Evolutionary conservation across 2,888 invertebrate genomes (phyloP), one percentile per base, ranked within the genome.

Genomic region (Tinea semifulvella): DNA sequence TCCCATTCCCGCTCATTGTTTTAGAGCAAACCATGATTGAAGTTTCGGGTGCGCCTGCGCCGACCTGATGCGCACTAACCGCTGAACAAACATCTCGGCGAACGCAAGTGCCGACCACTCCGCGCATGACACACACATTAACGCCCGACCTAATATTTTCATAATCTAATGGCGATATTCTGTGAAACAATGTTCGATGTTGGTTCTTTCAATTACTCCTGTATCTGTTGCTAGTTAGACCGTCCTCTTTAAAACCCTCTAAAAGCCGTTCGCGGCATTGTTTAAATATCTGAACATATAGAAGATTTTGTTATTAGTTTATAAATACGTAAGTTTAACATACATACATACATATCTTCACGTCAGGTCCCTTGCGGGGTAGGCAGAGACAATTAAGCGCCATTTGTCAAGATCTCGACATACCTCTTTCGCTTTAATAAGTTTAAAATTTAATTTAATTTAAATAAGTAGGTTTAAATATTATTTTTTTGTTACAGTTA

Each of bases 111-210:
- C 63, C 56, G 22, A 56, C 64, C 65, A 67, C 65, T 38, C 35
- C 55, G 71, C 62, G 75, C 79, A 77, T 79, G 80, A 79, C 76
- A 79, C 77, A 75, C 73, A 72, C 76, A 79, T 80, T 79, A 80
- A 77, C 80, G 69, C 55, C 67, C 68, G 63, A 70, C 75, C 77
- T 77, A 77, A 80, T 77, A 79, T 79, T 79, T 79, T 79, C 77
- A 79, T 79, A 79, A 80, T 79, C 79, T 80, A 77, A 80, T 79
- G 79, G 79, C 79, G 69, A 77, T 77, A 77, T 75, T 77, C 75
- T 76, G 72, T 79, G 76, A 79, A 80, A 79, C 79, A 77, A 77
- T 76, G 67, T 66, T 69, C 52, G 45, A 50, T 70, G 77, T 79
- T 76, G 76, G 68, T 58, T 69, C 67, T 65, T 70, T 60, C 68